phyloP scores from a whole-genome alignment of 2,888 invertebrate species.

The Phortica okadai region DNA sequence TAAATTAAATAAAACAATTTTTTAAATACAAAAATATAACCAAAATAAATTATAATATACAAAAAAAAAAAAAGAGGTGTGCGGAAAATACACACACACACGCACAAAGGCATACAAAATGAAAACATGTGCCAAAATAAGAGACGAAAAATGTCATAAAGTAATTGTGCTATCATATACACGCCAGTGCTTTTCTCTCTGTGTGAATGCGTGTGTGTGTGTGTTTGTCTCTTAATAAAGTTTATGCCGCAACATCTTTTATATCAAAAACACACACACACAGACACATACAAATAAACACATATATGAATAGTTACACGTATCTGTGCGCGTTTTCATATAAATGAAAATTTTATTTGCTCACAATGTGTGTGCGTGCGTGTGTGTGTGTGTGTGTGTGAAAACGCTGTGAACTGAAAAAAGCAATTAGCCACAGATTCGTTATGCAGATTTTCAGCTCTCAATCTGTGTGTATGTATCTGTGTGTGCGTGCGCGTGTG shows the following conservation, averaged over 20 bases:
- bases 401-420: slow-evolving; percentile 60
- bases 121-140: no score
- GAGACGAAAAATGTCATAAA: no score
- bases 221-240: no score
- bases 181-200: no score
- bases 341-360: slow-evolving; percentile 11
- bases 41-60: no score
- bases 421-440: slow-evolving; percentile 62
- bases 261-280: slow-evolving; percentile 3
- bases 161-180: slow-evolving; percentile 28
- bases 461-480: slow-evolving; percentile 28
- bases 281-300: background rate
- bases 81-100: background rate
- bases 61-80: no score
- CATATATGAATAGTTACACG: background rate
- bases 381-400: slow-evolving; percentile 25
- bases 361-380: slow-evolving; percentile 11
- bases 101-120: background rate
- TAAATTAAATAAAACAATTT: no score
- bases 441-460: slow-evolving; percentile 48
- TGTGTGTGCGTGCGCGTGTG: slow-evolving; percentile 30
- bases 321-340: background rate
- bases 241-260: no score
- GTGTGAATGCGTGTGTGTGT: no score
- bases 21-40: no score